Conservation (phyloP, 1,140 invertebrate genomes). For the Drosophila littoralis region DNA sequence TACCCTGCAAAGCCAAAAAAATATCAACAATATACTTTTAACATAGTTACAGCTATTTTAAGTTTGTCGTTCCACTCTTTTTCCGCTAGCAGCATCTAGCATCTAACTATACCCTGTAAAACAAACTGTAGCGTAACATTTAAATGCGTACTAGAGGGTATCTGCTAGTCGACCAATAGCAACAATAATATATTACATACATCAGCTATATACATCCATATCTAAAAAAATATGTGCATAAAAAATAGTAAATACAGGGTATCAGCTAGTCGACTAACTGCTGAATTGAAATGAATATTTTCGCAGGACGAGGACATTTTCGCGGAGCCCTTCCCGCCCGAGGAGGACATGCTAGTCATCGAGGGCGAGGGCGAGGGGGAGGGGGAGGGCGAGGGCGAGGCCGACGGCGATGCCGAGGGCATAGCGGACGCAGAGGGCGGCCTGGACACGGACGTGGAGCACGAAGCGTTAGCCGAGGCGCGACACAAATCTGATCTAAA, state of each 20-base stretch:
- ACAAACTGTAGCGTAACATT: too few species aligned
- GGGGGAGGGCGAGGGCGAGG: not conserved
- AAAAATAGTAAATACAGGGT: not conserved
- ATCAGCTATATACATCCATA: too few species aligned
- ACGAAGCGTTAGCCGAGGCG: not conserved
- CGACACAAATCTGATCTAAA: constrained; percentile 9
- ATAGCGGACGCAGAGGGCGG: not conserved
- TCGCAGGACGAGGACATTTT: constrained; percentile 66
- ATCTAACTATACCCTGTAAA: not conserved
- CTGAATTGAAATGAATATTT: not conserved
- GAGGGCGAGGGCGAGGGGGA: constrained; percentile 41
- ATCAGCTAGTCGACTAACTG: not conserved
- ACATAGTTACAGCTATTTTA: too few species aligned
- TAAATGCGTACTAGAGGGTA: not conserved
- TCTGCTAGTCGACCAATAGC: not conserved
- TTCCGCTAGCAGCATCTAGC: too few species aligned
- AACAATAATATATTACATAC: not conserved
- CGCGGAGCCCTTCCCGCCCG: constrained; percentile 34
- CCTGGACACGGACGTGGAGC: constrained; percentile 9
- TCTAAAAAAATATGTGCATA: too few species aligned
- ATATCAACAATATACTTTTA: too few species aligned
- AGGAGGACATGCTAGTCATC: constrained; percentile 54
- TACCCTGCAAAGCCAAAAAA: too few species aligned
- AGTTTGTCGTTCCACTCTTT: too few species aligned
- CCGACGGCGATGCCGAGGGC: constrained; percentile 16